A percentile compares a stretch with the other conserved stretches of the same genome.
Evolutionary conservation across 2,113 vertebrate genomes (phyloP).

Genomic region (Erpornis zantholeuca): DNA sequence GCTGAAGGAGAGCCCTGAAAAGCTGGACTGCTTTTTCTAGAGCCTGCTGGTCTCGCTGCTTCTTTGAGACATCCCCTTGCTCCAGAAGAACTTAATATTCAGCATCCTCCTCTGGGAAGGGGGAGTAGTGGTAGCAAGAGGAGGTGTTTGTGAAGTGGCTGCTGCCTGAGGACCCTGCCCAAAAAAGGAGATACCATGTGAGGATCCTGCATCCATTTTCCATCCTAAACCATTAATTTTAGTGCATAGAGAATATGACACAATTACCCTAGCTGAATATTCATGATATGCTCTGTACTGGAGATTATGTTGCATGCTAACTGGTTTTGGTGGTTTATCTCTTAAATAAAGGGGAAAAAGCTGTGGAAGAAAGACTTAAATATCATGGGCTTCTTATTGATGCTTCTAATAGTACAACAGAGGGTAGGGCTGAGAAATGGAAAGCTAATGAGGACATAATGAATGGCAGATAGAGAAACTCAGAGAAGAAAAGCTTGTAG

Average conservation of each 20-base stretch:
- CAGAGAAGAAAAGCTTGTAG: neutral
- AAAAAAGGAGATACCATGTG: neutral
- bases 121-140: neutral
- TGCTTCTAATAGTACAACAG: neutral
- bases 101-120: neutral
- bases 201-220: neutral
- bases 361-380: neutral
- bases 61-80: fast-evolving
- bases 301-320: neutral
- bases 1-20: neutral
- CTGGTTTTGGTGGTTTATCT: neutral
- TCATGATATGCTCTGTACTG: neutral
- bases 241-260: neutral
- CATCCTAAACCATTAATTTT: neutral
- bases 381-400: neutral
- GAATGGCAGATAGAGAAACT: fast-evolving
- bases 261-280: neutral
- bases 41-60: neutral
- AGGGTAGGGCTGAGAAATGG: neutral
- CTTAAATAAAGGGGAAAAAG: neutral
- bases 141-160: neutral
- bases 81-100: neutral
- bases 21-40: neutral
- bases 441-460: neutral
- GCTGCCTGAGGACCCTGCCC: neutral